phyloP scores from a whole-genome alignment of 1,140 invertebrate genomes.

The Heliconius eleuchia region DNA sequence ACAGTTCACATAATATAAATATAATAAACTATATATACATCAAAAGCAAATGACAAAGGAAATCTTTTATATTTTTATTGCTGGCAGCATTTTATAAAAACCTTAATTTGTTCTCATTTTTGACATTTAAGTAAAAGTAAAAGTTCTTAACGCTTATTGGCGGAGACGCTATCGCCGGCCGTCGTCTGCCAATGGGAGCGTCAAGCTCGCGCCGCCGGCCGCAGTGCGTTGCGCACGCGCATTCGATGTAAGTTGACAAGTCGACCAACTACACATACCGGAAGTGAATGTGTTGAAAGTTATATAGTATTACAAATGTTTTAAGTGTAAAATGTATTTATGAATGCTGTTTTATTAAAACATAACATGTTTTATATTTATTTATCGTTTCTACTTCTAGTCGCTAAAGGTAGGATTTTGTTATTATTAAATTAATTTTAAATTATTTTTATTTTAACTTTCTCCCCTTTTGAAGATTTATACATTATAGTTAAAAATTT shows the following conservation, averaged over 20 bases:
- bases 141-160: conserved; percentile 40
- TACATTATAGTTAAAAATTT: conserved; percentile 40
- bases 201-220: conserved; percentile 25
- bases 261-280: conserved; percentile 40
- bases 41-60: neutral
- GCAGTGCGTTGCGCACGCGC: neutral
- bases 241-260: conserved; percentile 39
- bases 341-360: conserved; percentile 29
- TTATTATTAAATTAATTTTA: conserved; percentile 15
- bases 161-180: neutral
- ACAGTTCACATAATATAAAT: too few relatives aligned
- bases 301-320: conserved; percentile 44
- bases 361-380: conserved; percentile 47
- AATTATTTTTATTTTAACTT: conserved; percentile 41
- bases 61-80: conserved; percentile 1
- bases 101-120: conserved; percentile 22
- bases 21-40: neutral
- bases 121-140: conserved; percentile 40
- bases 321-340: conserved; percentile 30
- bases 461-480: conserved; percentile 33
- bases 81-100: conserved; percentile 30
- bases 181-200: conserved; percentile 36
- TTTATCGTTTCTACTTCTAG: conserved; percentile 40
- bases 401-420: conserved; percentile 50
- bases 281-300: conserved; percentile 47